These are phyloP conservation scores for Henicopernis longicauda DNA, from an alignment of 2,113 vertebrate genomes.

Conservation along the genomic window DNA sequence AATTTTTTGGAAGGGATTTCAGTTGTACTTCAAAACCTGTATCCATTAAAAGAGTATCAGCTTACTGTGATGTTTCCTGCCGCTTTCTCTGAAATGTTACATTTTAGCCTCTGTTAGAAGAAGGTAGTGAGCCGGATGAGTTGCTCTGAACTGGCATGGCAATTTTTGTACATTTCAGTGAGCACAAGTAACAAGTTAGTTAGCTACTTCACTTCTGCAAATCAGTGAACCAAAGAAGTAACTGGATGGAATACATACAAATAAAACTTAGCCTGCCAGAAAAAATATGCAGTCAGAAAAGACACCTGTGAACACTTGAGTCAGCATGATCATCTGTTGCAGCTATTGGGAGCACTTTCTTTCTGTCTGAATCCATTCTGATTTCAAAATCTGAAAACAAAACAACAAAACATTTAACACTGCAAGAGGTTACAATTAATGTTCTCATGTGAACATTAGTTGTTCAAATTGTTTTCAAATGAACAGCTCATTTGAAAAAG, in stretches of 20 bases:
- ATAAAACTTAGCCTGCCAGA: background rate
- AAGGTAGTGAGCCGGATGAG: background rate
- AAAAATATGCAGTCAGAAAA: background rate
- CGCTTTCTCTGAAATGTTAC: background rate
- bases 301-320: conserved; percentile 57
- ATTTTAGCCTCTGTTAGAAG: background rate
- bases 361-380: conserved; percentile 66
- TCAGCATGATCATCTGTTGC: conserved; percentile 1
- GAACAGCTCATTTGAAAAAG: background rate
- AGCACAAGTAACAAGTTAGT: background rate
- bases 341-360: conserved; percentile 48
- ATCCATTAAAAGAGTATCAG: background rate
- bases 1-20: background rate
- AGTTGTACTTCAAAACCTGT: background rate
- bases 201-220: background rate
- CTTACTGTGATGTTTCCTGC: background rate
- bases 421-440: background rate
- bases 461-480: background rate
- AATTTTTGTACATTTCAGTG: background rate
- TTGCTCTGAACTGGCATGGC: background rate
- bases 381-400: conserved; percentile 79
- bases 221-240: background rate
- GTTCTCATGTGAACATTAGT: background rate
- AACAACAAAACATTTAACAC: background rate
- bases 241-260: background rate